phyloP scores from a whole-genome alignment of 1,140 invertebrate genomes.

The Drosophila arizonae region DNA sequence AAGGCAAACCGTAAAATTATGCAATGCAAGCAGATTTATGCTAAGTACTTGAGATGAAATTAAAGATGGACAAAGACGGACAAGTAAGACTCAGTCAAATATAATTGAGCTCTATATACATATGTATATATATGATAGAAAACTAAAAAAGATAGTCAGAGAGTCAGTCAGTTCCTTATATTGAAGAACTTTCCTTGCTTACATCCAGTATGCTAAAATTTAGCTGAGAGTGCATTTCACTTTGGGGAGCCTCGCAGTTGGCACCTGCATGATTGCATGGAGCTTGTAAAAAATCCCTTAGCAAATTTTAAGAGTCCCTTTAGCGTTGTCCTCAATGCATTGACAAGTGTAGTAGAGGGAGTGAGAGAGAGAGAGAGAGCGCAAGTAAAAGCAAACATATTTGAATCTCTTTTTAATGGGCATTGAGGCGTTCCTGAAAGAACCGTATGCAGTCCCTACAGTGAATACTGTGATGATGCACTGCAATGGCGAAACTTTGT shows the following conservation, averaged over 20 bases:
- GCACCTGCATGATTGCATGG: background rate
- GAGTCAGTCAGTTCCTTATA: too few relatives aligned
- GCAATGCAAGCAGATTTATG: constrained; percentile 37
- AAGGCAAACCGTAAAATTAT: constrained; percentile 5
- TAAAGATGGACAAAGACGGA: constrained; percentile 7
- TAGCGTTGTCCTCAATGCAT: background rate
- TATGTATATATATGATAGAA: too few relatives aligned
- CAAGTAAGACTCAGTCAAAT: background rate
- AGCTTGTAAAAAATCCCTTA: too few relatives aligned
- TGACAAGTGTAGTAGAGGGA: background rate
- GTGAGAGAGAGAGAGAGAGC: too few relatives aligned
- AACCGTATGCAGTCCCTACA: background rate
- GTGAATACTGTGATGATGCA: background rate
- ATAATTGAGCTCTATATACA: background rate
- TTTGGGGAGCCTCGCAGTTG: background rate
- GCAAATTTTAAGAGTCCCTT: background rate
- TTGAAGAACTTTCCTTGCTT: too few relatives aligned
- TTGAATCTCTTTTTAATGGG: constrained; percentile 1
- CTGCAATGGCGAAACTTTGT: too few relatives aligned
- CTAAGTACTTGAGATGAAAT: constrained; percentile 27
- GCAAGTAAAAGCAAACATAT: background rate
- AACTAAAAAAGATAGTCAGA: too few relatives aligned
- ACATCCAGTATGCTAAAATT: too few relatives aligned
- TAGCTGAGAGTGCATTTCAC: too few relatives aligned
- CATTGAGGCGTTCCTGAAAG: background rate